phyloP scores from a whole-genome alignment of 2,113 vertebrate species.

The Cervus canadensis region DNA sequence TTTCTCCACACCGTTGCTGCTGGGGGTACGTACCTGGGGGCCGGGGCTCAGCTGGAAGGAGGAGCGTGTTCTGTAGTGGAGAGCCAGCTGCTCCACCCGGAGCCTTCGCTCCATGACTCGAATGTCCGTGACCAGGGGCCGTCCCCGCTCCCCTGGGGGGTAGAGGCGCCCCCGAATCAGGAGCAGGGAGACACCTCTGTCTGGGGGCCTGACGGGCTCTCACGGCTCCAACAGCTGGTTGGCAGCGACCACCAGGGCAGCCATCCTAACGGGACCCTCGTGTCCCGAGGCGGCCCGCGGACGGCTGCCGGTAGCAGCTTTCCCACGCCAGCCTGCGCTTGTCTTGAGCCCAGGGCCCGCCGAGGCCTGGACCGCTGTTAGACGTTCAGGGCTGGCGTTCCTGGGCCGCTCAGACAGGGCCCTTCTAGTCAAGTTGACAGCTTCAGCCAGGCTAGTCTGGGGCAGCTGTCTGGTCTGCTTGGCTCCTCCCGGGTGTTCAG shows the following conservation, averaged over 20 bases:
- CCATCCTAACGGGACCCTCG: background rate
- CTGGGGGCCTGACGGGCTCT: background rate
- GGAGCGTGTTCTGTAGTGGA: rapidly evolving
- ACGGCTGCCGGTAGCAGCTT: background rate
- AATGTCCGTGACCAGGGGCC: no score
- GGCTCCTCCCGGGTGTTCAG: background rate
- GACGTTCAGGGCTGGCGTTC: rapidly evolving
- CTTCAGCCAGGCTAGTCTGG: background rate
- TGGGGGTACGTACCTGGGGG: conserved; percentile 83
- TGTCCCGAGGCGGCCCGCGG: background rate
- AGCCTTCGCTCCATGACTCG: rapidly evolving
- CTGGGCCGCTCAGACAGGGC: rapidly evolving
- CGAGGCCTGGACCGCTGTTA: background rate
- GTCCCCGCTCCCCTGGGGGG: rapidly evolving
- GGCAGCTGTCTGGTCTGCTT: background rate
- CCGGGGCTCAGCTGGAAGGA: background rate
- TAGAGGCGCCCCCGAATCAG: background rate
- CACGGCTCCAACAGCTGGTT: background rate
- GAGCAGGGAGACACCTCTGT: background rate
- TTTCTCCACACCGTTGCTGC: conserved; percentile 95
- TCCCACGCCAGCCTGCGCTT: no score
- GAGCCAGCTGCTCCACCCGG: background rate
- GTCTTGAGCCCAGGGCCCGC: no score
- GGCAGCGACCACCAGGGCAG: background rate
- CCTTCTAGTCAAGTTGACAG: background rate